Conservation (phyloP, 2,888 invertebrate species). For the Scaptomyza flava region DNA sequence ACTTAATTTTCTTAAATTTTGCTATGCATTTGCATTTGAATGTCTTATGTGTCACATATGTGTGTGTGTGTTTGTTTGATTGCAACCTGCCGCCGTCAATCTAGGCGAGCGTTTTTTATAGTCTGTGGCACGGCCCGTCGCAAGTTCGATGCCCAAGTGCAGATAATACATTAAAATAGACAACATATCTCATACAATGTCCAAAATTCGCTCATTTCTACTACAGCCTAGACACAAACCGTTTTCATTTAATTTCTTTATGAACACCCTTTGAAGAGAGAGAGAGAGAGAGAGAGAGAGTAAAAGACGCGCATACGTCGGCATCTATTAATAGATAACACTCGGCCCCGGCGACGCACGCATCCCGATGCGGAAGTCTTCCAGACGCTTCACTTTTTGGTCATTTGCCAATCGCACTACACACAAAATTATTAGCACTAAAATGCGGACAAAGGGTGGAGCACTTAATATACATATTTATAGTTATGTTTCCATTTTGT, state of each 20-base stretch:
- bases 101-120: conserved; percentile 18
- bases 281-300: background rate
- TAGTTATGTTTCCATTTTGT: conserved; percentile 16
- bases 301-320: conserved; percentile 21
- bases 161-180: conserved; percentile 74
- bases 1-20: conserved; percentile 25
- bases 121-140: conserved; percentile 53
- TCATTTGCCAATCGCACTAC: conserved; percentile 70
- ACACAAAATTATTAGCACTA: conserved; percentile 53
- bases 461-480: background rate
- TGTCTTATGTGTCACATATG: background rate
- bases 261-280: conserved; percentile 47
- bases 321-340: conserved; percentile 58
- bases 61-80: conserved; percentile 2
- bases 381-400: conserved; percentile 72
- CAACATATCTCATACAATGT: conserved; percentile 53
- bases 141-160: conserved; percentile 77
- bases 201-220: conserved; percentile 61
- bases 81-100: conserved; percentile 46
- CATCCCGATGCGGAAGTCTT: conserved; percentile 78
- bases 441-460: conserved; percentile 17
- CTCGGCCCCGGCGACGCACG: conserved; percentile 34
- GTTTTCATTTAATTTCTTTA: conserved; percentile 33
- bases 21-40: conserved; percentile 22
- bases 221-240: conserved; percentile 57